Evolutionary conservation across 2,113 vertebrate species (phyloP).

Genomic region (Atrichornis clamosus): DNA sequence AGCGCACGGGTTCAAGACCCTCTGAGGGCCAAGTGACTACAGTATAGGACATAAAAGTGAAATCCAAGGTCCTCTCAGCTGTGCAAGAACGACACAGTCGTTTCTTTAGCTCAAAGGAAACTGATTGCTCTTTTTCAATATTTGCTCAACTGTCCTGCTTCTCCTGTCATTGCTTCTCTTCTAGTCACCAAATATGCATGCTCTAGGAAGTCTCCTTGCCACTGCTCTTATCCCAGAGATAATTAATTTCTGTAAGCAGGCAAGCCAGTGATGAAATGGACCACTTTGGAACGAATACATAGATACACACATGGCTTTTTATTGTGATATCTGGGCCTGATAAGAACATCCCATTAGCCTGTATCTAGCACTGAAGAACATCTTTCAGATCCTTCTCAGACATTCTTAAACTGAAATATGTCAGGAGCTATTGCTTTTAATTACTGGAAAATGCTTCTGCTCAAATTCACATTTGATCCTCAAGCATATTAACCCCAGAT

Average conservation of each 20-base stretch:
- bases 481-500: background rate
- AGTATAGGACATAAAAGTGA: background rate
- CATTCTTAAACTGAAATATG: background rate
- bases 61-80: background rate
- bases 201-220: background rate
- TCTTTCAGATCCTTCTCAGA: background rate
- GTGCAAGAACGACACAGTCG: background rate
- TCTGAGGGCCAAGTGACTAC: background rate
- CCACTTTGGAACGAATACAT: background rate
- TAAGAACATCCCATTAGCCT: background rate
- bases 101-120: background rate
- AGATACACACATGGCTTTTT: background rate
- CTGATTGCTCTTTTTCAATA: fast-evolving
- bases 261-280: background rate
- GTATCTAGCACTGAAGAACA: background rate
- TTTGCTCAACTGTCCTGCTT: fast-evolving
- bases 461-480: background rate
- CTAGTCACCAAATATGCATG: background rate
- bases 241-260: background rate
- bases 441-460: background rate
- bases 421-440: background rate
- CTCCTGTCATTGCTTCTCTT: background rate
- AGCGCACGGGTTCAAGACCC: background rate
- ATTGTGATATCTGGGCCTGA: background rate
- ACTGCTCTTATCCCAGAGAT: background rate